Conservation (phyloP, 2,888 invertebrate genomes). For the Lochmaea capreae region DNA sequence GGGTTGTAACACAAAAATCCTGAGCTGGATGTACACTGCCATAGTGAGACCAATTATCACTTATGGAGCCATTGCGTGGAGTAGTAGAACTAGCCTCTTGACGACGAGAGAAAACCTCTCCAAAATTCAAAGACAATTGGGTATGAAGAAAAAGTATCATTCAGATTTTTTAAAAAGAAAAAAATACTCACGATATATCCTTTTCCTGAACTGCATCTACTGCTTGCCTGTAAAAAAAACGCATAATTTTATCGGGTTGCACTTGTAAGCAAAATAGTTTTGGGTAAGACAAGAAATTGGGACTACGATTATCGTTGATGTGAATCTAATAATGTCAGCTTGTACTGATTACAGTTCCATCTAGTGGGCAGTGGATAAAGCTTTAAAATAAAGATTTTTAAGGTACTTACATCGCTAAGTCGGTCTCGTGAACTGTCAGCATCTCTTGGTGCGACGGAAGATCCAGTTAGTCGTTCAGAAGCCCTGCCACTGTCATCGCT, state of each 20-base stretch:
- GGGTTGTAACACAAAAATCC: too few relatives aligned
- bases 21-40: too few relatives aligned
- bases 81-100: too few relatives aligned
- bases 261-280: too few relatives aligned
- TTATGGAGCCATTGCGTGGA: too few relatives aligned
- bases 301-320: too few relatives aligned
- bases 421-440: constrained; percentile 86
- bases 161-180: constrained; percentile 33
- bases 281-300: too few relatives aligned
- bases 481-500: constrained; percentile 88
- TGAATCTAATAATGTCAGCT: too few relatives aligned
- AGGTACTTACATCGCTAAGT: constrained; percentile 83
- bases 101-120: too few relatives aligned
- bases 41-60: too few relatives aligned
- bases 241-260: constrained; percentile 41
- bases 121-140: not conserved
- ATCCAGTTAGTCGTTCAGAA: constrained; percentile 82
- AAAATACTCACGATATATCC: constrained; percentile 92
- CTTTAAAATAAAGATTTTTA: constrained; percentile 42
- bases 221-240: constrained; percentile 82
- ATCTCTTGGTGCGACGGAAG: constrained; percentile 80
- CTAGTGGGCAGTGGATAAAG: constrained; percentile 56
- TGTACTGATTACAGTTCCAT: too few relatives aligned
- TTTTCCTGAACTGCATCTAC: constrained; percentile 93
- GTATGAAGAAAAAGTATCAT: not conserved